A percentile compares a stretch with the other conserved stretches of the same genome.
Evolutionary conservation across 2,797 vertebrate genomes (phyloP).

Genomic region (Gadopsis marmoratus): DNA sequence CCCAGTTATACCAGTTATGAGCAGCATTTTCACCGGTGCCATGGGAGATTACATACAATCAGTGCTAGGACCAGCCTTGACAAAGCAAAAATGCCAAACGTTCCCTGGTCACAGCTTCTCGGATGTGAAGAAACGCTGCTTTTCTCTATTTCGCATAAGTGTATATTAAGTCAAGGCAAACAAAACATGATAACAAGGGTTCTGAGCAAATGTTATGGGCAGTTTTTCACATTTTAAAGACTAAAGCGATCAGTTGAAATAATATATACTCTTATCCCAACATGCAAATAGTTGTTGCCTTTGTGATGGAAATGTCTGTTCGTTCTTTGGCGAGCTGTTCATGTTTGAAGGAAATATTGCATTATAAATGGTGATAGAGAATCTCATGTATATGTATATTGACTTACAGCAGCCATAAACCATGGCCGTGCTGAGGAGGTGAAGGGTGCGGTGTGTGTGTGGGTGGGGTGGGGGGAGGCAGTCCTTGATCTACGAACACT

Average conservation of each 20-base stretch:
- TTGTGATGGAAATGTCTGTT: not conserved
- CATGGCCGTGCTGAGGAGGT: constrained; percentile 22
- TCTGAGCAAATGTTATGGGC: not conserved
- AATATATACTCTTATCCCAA: not conserved
- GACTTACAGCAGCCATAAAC: constrained; percentile 35
- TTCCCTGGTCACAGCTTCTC: not conserved
- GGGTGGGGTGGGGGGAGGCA: constrained; percentile 29
- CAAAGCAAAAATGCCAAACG: not conserved
- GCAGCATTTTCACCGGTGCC: not conserved
- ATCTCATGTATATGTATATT: constrained; percentile 24
- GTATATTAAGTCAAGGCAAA: not conserved
- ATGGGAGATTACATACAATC: not conserved
- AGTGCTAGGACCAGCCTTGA: constrained; percentile 1
- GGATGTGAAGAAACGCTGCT: not conserved
- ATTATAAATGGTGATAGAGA: constrained; percentile 22
- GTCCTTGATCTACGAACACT: constrained; percentile 62
- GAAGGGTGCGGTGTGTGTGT: constrained; percentile 32
- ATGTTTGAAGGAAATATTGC: constrained; percentile 12
- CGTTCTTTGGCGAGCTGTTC: not conserved
- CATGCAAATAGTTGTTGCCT: not conserved
- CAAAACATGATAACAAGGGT: not conserved
- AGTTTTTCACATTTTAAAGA: not conserved
- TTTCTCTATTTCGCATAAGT: not conserved
- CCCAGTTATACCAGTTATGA: constrained; percentile 14
- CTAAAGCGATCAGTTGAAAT: not conserved